Percentiles rank a stretch among this genome's conserved stretches.
Evolutionary conservation across 1,140 invertebrate species (phyloP).

Genomic region (Cydia strobilella): DNA sequence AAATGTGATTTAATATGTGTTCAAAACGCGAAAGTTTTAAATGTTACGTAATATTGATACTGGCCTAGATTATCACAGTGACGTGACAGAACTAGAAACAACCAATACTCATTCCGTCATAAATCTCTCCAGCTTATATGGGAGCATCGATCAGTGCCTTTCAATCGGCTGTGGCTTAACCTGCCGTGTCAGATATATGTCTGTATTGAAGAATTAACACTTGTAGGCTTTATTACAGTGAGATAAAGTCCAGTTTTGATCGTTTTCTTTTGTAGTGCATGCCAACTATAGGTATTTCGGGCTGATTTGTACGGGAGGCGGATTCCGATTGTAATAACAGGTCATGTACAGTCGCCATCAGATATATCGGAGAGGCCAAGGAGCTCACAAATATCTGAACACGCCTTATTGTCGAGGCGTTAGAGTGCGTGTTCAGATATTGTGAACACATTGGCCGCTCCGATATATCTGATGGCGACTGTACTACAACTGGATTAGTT

Average conservation of each 20-base stretch:
- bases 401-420: no score
- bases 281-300: neutral
- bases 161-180: slow-evolving; percentile 9
- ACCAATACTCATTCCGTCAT: neutral
- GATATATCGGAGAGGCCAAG: no score
- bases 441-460: no score
- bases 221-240: neutral
- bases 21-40: no score
- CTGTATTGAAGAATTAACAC: neutral
- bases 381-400: no score
- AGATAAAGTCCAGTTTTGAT: neutral
- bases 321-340: no score
- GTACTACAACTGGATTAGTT: no score
- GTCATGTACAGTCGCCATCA: no score
- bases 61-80: neutral
- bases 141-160: neutral
- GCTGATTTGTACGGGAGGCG: neutral
- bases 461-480: no score
- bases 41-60: neutral
- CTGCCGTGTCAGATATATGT: slow-evolving; percentile 1
- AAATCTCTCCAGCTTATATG: slow-evolving; percentile 1
- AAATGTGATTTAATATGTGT: no score
- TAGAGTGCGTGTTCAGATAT: no score
- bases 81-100: neutral
- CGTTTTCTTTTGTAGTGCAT: neutral